Evolutionary conservation across 92 coral and sea anemone genomes (phyloP).

Genomic region (Pocillopora grandis): DNA sequence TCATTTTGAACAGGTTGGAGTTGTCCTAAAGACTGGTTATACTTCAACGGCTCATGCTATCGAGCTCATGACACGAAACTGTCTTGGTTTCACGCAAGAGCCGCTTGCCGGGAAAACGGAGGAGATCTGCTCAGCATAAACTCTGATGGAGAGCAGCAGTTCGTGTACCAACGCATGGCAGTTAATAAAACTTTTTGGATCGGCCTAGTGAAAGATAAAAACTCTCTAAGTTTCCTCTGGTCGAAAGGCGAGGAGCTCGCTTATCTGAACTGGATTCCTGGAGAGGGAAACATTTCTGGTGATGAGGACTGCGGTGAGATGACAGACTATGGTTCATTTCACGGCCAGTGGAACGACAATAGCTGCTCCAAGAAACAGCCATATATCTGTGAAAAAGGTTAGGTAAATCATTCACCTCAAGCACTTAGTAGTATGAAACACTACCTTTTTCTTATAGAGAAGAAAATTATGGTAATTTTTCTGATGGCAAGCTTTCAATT

Average conservation of each 20-base stretch:
- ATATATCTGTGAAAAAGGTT: conserved; percentile 68
- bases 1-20: conserved; percentile 19
- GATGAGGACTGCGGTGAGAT: conserved; percentile 61
- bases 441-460: neutral
- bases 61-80: conserved; percentile 10
- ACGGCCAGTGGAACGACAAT: conserved; percentile 67
- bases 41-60: conserved; percentile 52
- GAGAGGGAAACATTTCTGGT: neutral
- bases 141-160: conserved; percentile 40
- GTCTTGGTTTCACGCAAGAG: conserved; percentile 46
- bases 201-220: conserved; percentile 45
- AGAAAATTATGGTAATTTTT: neutral
- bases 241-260: conserved; percentile 38
- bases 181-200: conserved; percentile 54
- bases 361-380: conserved; percentile 22
- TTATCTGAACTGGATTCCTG: conserved; percentile 55
- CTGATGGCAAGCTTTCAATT: neutral
- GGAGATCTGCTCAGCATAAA: conserved; percentile 48
- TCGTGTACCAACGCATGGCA: conserved; percentile 46
- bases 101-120: conserved; percentile 38
- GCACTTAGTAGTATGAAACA: neutral
- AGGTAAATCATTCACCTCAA: neutral
- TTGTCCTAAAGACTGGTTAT: conserved; percentile 27
- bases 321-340: conserved; percentile 50
- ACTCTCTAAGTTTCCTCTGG: conserved; percentile 45